phyloP scores from a whole-genome alignment of 2,113 vertebrate species.

The Stomatorhinus ivindoensis region DNA sequence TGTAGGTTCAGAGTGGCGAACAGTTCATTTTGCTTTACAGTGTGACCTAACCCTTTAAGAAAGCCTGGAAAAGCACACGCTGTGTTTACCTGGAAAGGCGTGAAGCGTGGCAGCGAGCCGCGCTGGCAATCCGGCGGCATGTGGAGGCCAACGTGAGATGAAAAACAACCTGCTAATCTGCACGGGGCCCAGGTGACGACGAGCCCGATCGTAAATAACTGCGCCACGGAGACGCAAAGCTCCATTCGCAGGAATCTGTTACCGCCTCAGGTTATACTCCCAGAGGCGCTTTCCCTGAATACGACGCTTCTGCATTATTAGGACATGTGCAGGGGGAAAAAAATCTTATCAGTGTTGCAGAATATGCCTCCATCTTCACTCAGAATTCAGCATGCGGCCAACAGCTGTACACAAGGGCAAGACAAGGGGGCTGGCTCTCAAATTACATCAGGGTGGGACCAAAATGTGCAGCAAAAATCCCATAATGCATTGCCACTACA shows the following conservation, averaged over 20 bases:
- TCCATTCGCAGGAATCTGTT: background rate
- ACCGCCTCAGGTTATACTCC: background rate
- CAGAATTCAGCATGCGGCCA: background rate
- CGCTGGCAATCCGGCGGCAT: background rate
- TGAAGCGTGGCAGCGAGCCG: background rate
- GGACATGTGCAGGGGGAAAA: background rate
- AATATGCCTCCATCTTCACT: background rate
- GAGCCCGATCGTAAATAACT: background rate
- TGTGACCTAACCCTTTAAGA: background rate
- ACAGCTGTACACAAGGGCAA: background rate
- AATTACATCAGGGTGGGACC: background rate
- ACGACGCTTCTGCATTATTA: background rate
- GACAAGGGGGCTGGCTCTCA: background rate
- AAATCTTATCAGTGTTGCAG: background rate
- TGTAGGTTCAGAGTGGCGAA: background rate
- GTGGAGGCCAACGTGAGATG: background rate
- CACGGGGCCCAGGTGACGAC: background rate
- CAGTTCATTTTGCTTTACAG: background rate
- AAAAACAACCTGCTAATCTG: conserved; percentile 3
- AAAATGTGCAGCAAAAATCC: background rate
- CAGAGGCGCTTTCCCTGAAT: background rate
- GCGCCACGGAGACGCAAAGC: background rate
- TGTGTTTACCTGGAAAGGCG: background rate
- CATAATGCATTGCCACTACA: background rate
- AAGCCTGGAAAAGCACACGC: background rate